phyloP scores from a whole-genome alignment of 2,888 invertebrate species.

The Cosmia trapezina region DNA sequence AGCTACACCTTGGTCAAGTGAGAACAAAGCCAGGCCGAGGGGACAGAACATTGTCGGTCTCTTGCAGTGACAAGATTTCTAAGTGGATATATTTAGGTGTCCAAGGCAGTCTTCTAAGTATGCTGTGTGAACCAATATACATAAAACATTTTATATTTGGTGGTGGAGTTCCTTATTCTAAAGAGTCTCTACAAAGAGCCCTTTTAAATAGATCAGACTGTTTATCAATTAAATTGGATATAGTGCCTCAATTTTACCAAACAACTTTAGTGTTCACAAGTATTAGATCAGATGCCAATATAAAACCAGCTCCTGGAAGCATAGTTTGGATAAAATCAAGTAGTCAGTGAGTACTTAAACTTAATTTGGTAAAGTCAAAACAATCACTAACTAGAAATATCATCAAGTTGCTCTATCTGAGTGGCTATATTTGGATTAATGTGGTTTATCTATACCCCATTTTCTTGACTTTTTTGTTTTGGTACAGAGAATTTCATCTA shows the following conservation, averaged over 20 bases:
- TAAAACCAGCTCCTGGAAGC: conserved; percentile 79
- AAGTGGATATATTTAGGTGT: conserved; percentile 96
- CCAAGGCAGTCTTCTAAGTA: conserved; percentile 95
- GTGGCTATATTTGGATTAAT: neutral
- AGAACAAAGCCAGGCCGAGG: conserved; percentile 98
- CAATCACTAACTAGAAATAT: neutral
- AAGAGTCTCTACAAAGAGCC: conserved; percentile 90
- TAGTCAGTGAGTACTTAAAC: conserved; percentile 72
- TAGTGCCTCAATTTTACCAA: conserved; percentile 75
- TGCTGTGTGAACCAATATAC: conserved; percentile 92
- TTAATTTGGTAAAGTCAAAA: neutral
- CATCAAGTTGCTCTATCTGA: neutral
- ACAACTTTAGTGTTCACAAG: conserved; percentile 72
- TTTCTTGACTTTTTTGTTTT: neutral
- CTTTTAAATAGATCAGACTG: conserved; percentile 79
- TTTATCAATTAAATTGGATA: conserved; percentile 48
- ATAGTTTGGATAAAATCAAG: conserved; percentile 80
- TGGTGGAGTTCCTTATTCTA: conserved; percentile 91
- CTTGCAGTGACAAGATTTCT: conserved; percentile 98
- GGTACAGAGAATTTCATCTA: neutral
- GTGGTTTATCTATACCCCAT: neutral
- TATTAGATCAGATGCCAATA: conserved; percentile 68
- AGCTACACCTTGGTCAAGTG: conserved; percentile 93
- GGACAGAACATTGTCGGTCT: conserved; percentile 96
- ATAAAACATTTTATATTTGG: conserved; percentile 93